Evolutionary conservation across 1,140 invertebrate genomes (phyloP).

Genomic region (Drosophila prosaltans): DNA sequence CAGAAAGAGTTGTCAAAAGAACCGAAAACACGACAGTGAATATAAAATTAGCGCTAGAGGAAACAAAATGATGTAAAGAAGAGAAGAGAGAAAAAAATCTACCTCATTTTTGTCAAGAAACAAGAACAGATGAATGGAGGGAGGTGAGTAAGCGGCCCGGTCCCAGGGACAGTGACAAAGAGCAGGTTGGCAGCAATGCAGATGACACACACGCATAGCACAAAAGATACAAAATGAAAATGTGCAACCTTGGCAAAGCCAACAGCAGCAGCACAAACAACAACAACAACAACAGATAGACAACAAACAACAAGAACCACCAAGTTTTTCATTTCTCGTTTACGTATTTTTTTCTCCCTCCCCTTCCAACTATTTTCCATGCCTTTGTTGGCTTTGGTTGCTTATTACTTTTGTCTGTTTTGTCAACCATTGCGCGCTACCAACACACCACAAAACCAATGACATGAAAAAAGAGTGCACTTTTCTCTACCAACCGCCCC

Average conservation of each 20-base stretch:
- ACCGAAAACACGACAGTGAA: conserved; percentile 17
- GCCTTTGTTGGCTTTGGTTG: conserved; percentile 35
- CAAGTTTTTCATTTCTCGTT: conserved; percentile 18
- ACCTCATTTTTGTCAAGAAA: not conserved
- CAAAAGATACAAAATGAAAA: conserved; percentile 24
- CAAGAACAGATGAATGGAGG: not conserved
- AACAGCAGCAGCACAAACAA: conserved; percentile 35
- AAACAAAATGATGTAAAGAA: conserved; percentile 23
- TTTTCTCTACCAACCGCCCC: not conserved
- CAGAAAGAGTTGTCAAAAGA: not conserved
- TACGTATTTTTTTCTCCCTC: conserved; percentile 21
- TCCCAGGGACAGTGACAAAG: not conserved
- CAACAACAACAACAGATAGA: conserved; percentile 18
- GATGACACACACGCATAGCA: conserved; percentile 14
- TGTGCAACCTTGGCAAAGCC: conserved; percentile 23
- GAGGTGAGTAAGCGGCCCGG: not conserved
- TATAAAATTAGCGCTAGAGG: conserved; percentile 34
- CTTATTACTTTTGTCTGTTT: conserved; percentile 47
- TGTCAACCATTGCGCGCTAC: not conserved
- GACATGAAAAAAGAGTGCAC: not conserved
- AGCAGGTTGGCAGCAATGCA: not conserved
- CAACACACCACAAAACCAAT: not conserved
- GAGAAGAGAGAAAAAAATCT: not conserved
- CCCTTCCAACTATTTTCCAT: conserved; percentile 1
- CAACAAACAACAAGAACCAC: conserved; percentile 3